A percentile compares a stretch with the other conserved stretches of the same genome.
These are phyloP conservation scores for Dendrocincla fuliginosa DNA, from an alignment of 2,797 vertebrate species.

Conservation along the genomic window DNA sequence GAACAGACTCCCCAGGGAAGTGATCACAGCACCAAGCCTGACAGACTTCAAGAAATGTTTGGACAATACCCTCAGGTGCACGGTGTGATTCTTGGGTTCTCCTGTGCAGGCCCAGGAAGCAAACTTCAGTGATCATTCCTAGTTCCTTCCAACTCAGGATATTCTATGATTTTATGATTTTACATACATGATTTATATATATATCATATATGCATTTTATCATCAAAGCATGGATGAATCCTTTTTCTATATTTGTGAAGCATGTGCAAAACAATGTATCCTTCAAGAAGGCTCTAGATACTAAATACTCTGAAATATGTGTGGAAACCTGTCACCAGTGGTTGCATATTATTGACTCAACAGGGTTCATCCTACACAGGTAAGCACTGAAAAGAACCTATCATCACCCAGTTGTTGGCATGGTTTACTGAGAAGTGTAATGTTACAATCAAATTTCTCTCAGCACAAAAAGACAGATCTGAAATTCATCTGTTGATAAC, in stretches of 20 bases:
- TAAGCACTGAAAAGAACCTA: neutral
- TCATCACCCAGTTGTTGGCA: fast-evolving
- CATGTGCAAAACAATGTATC: neutral
- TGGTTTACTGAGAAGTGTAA: neutral
- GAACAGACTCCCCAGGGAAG: neutral
- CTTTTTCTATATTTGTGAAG: neutral
- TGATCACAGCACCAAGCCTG: neutral
- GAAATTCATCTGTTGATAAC: neutral
- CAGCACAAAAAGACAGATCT: neutral
- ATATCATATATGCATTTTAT: neutral
- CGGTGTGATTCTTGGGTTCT: too few species aligned
- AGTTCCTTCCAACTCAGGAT: neutral
- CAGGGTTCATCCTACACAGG: neutral
- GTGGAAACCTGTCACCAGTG: neutral
- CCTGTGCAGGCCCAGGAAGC: neutral
- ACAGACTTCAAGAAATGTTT: neutral
- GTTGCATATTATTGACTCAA: too few species aligned
- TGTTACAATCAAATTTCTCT: neutral
- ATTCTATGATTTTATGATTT: neutral
- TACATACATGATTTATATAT: neutral
- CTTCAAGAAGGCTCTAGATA: neutral
- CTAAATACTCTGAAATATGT: neutral
- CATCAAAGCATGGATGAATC: neutral
- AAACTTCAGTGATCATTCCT: neutral
- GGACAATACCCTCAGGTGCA: fast-evolving